phyloP scores from a whole-genome alignment of 2,797 vertebrate species.

The Carcharodon carcharias region DNA sequence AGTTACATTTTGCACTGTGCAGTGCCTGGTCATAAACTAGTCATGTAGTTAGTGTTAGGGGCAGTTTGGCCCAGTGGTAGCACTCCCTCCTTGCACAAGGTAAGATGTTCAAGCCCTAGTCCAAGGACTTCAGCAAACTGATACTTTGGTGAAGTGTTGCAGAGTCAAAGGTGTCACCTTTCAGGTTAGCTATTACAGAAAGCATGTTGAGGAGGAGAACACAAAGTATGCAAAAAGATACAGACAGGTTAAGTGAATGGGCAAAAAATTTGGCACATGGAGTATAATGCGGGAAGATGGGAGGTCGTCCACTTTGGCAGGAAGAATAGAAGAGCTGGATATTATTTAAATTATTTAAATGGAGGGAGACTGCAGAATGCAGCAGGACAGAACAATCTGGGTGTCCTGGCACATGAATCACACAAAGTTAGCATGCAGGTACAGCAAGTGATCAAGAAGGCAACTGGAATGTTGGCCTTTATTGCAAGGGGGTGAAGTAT shows the following conservation, averaged over 20 bases:
- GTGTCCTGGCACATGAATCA: not conserved
- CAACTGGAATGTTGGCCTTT: not conserved
- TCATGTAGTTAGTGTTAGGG: not conserved
- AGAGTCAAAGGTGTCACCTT: not conserved
- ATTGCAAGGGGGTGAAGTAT: not conserved
- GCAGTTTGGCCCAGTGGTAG: not conserved
- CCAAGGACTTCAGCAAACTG: not conserved
- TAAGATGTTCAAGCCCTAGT: not conserved
- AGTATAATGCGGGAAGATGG: not conserved
- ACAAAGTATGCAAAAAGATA: not conserved
- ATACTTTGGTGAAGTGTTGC: not conserved
- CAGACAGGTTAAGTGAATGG: not conserved
- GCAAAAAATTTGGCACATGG: not conserved
- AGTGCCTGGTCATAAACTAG: not conserved
- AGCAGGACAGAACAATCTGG: not conserved
- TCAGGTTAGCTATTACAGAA: not conserved
- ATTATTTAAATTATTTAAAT: not conserved
- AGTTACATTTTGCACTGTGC: not conserved
- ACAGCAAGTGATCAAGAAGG: not conserved
- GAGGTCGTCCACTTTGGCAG: not conserved
- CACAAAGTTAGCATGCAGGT: not conserved
- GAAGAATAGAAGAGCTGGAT: not conserved
- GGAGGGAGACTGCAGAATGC: not conserved
- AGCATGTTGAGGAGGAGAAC: no score
- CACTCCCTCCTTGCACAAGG: not conserved